Evolutionary conservation across 2,797 vertebrate genomes (phyloP), one percentile per base, ranked within the genome.

Genomic region (Hydrophis major): DNA sequence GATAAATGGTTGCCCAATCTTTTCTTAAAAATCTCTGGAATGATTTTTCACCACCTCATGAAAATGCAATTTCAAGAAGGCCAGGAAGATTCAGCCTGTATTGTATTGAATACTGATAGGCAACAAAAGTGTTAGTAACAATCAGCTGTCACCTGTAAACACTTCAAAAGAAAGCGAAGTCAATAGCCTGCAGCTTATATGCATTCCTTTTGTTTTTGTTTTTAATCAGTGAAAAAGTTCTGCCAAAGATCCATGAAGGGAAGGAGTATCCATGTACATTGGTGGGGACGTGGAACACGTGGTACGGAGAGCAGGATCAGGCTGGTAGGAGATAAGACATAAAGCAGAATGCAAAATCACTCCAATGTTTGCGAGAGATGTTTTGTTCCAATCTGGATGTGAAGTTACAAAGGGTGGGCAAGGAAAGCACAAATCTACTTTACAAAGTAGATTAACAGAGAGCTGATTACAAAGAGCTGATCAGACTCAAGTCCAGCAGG

Each of bases 291-390:
- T 99, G 99, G 99, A 99, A 99, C 97, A 99, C 99, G 95, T 99
- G 99, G 99, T 99, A 99, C 97, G 99, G 99, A 97, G 99, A 99
- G 96, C 99, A 99, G 95, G 99, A 99, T 97, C 99, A 99, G 98
- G 99, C 99, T 97, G 99, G 99, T 99, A 99, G 96, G 98, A 98
- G 96, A 94, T 95, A 96, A 91, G 96, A 96, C 95, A 95, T 96
- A 94, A 95, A 96, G 95, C 94, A 95, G 95, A 93, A 91, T 91
- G 93, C 95, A 92, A 95, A 95, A 90, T 95, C 95, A 28, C 95
- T 91, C 94, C 90, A 94, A 94, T 95, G 96, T 93, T 96, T 96
- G 96, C 94, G 5, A 20, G 1, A 28, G 28, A 57, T 87, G 37
- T 27, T n/a, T 86, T 89, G 22, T 69, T 50, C 50, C 6, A 69